These are phyloP conservation scores for Caracal caracal DNA, from an alignment of 2,113 vertebrate species.

Conservation along the genomic window DNA sequence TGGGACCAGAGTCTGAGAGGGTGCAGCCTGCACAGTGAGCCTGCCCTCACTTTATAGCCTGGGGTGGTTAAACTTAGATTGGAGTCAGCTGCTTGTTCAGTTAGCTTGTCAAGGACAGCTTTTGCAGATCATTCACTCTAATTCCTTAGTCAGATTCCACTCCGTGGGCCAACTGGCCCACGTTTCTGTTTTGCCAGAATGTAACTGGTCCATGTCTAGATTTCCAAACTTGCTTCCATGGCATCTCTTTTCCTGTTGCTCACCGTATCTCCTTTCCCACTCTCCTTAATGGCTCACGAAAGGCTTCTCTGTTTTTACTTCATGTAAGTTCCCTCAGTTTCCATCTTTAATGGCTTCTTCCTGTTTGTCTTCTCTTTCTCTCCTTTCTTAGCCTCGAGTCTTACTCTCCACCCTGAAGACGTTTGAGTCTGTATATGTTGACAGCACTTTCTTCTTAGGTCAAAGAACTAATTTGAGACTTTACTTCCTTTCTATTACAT, in stretches of 20 bases:
- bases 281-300: neutral
- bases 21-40: too few species aligned
- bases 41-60: neutral
- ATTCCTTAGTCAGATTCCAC: neutral
- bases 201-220: neutral
- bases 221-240: neutral
- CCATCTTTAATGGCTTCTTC: neutral
- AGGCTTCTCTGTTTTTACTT: neutral
- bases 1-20: neutral
- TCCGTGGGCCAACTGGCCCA: too few species aligned
- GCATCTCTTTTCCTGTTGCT: neutral
- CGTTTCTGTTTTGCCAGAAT: neutral
- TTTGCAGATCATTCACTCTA: neutral
- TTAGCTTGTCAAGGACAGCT: neutral
- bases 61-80: neutral
- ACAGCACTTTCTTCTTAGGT: neutral
- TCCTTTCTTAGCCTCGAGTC: neutral
- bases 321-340: neutral
- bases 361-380: too few species aligned
- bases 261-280: too few species aligned
- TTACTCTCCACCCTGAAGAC: neutral
- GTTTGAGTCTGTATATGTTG: accelerated
- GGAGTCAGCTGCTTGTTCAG: neutral
- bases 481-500: neutral
- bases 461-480: neutral